Evolutionary conservation across 2,113 vertebrate genomes (phyloP).

Genomic region (Datnioides undecimradiatus): DNA sequence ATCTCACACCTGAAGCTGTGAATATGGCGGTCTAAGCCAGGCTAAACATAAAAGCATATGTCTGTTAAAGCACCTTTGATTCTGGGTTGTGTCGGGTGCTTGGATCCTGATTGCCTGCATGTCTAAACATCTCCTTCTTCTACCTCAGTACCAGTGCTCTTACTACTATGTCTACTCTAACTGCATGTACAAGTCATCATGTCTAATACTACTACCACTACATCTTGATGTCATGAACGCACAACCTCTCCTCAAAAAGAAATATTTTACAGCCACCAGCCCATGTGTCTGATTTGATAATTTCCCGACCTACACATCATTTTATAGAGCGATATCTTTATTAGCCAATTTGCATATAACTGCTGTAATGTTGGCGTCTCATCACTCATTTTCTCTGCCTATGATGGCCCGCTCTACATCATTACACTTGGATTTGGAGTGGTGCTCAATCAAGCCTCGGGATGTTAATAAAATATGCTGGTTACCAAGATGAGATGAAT

Average conservation of each 20-base stretch:
- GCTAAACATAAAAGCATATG: not conserved
- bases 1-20: no score
- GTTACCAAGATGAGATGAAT: constrained; percentile 59
- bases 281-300: constrained; percentile 23
- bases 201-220: constrained; percentile 1
- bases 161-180: not conserved
- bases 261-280: constrained; percentile 8
- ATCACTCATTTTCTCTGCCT: constrained; percentile 53
- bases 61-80: not conserved
- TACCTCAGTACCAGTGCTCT: not conserved
- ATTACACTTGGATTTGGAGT: constrained; percentile 58
- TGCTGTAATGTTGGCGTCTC: constrained; percentile 52
- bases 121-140: not conserved
- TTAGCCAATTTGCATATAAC: constrained; percentile 57
- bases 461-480: constrained; percentile 68
- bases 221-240: not conserved
- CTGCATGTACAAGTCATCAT: not conserved
- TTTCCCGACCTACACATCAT: constrained; percentile 20
- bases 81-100: not conserved
- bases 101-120: not conserved
- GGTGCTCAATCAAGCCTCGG: constrained; percentile 66
- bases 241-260: not conserved
- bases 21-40: not conserved
- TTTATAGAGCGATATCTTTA: constrained; percentile 33
- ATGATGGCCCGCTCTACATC: constrained; percentile 51